phyloP scores from a whole-genome alignment of 2,888 invertebrate species.

The Ametastegia equiseti region DNA sequence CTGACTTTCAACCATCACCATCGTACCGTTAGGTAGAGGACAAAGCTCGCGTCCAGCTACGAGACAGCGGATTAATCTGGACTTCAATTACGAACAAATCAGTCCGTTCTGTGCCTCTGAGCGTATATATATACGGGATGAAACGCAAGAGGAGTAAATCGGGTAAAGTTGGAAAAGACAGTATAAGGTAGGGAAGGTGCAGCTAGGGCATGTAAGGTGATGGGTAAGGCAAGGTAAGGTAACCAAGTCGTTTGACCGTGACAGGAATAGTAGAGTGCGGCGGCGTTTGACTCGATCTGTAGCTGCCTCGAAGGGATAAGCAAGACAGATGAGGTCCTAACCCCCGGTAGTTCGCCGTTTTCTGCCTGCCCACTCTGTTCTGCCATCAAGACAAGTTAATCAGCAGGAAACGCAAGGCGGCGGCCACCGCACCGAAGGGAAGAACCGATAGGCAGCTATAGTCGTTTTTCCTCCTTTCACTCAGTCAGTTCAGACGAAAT shows the following conservation, averaged over 20 bases:
- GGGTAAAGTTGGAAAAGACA: not conserved
- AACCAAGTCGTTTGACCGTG: slow-evolving; percentile 62
- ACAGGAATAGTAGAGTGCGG: slow-evolving; percentile 63
- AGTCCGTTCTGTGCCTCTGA: slow-evolving; percentile 43
- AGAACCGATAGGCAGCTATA: not conserved
- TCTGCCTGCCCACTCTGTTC: slow-evolving; percentile 46
- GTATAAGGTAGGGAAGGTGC: too few species aligned
- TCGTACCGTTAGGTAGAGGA: slow-evolving; percentile 21
- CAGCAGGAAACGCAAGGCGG: slow-evolving; percentile 51
- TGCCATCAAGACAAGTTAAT: slow-evolving; percentile 56
- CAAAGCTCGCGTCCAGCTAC: slow-evolving; percentile 36
- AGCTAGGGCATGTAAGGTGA: slow-evolving; percentile 36
- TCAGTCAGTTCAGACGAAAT: slow-evolving; percentile 13
- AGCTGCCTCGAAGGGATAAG: slow-evolving; percentile 59
- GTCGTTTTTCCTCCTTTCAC: slow-evolving; percentile 50
- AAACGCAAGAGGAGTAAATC: not conserved
- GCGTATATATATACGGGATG: slow-evolving; percentile 19
- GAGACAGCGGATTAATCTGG: slow-evolving; percentile 48
- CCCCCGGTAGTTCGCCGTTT: slow-evolving; percentile 51
- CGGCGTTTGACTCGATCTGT: slow-evolving; percentile 61
- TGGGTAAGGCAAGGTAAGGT: slow-evolving; percentile 51
- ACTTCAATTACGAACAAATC: slow-evolving; percentile 56
- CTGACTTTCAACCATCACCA: slow-evolving; percentile 20
- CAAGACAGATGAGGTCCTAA: slow-evolving; percentile 62
- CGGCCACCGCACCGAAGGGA: not conserved